Conservation (phyloP, 2,888 invertebrate species). For the Dastarcus helophoroides region DNA sequence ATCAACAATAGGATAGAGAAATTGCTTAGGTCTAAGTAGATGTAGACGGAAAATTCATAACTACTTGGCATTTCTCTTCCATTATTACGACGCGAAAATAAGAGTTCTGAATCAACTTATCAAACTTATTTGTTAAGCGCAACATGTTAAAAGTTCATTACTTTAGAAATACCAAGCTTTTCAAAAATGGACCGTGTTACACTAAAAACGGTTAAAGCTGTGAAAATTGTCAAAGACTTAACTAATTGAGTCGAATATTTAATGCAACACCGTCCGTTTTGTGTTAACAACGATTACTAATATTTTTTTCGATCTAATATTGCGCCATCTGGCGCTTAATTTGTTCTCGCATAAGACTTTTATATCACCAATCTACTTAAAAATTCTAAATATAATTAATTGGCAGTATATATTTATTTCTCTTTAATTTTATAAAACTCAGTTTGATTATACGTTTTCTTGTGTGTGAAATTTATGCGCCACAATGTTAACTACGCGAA, state of each 20-base stretch:
- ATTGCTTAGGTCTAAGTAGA: conserved; percentile 25
- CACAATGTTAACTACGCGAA: no score
- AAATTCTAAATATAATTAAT: conserved; percentile 28
- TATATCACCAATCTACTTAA: conserved; percentile 38
- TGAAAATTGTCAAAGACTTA: no score
- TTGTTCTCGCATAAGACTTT: conserved; percentile 38
- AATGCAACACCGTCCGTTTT: conserved; percentile 17
- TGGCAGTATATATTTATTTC: conserved; percentile 37
- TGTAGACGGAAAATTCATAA: conserved; percentile 28
- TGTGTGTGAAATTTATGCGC: no score
- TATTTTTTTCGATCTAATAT: conserved; percentile 1
- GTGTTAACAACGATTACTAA: conserved; percentile 15
- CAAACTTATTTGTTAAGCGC: no score
- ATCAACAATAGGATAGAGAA: conserved; percentile 36
- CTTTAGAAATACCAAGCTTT: no score
- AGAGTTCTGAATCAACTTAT: no score
- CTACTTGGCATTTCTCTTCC: conserved; percentile 6
- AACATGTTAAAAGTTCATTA: no score
- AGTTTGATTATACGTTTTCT: conserved; percentile 18
- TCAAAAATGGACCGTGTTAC: no score
- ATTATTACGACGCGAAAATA: no score
- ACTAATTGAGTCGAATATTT: no score
- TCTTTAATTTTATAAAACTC: conserved; percentile 15
- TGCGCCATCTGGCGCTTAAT: conserved; percentile 16
- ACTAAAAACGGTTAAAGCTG: no score